Evolutionary conservation across 2,113 vertebrate genomes (phyloP), one percentile per base, ranked within the genome.

Genomic region (Tiliqua scincoides): DNA sequence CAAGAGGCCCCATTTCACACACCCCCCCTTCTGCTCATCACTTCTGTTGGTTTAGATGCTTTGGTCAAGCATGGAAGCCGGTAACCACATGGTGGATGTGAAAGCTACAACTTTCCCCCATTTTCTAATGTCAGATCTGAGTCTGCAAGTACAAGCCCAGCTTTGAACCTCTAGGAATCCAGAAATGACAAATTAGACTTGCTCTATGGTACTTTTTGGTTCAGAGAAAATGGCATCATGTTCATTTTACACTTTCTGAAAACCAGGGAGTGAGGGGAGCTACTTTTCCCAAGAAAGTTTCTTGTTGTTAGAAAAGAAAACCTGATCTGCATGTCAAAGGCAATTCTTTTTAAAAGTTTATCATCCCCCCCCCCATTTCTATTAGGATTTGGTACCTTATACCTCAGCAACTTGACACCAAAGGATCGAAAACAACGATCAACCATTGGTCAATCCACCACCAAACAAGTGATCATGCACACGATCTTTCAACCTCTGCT

Each of bases 1-100:
- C 72, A 25, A 70, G 89, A 90, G 82, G 86, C 30, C 30, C 67
- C 63, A 25, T 67, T 86, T 67, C 48, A 65, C 80, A 70, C 70
- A 65, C 80, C 70, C 70, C n/a, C 3, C 25, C 18, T 78, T 59
- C 4, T n/a, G 72, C 52, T 30, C 65, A 59, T 18, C 18, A 18
- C 25, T 52, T 54, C 59, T 73, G 15, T 52, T 86, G 68, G 12
- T 8, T 74, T 71, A 20, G 32, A 48, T 73, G 21, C 37, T 80
- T 79, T 30, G 40, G 82, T 65, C 35, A 48, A 62, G 43, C 20
- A 12, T 6, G 21, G 37, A 0, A 0, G 1, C 30, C 32, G 72
- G n/a, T 25, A 11, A 8, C 65, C n/a, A 72, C 5, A 1, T 30
- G 54, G 17, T 48, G 71, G 3, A 12, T 48, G 71, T 21, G 32